Conservation (phyloP, 2,113 vertebrate species). For the Saguinus imperator region DNA sequence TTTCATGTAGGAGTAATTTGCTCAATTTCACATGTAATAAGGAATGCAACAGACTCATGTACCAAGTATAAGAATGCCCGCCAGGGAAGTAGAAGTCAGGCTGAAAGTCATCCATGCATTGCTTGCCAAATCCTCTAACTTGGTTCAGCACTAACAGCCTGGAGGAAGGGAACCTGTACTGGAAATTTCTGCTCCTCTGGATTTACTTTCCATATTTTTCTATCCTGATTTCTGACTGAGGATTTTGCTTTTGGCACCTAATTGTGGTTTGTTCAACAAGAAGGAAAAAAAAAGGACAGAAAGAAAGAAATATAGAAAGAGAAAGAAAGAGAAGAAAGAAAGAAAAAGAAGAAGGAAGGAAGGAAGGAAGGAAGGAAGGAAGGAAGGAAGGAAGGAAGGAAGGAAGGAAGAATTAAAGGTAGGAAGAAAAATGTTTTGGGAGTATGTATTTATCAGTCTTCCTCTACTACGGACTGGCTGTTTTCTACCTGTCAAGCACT, state of each 20-base stretch:
- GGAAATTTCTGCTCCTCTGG: background rate
- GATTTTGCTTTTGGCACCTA: background rate
- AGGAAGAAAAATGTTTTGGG: background rate
- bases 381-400: background rate
- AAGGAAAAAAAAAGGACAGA: background rate
- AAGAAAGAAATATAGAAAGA: background rate
- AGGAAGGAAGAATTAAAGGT: background rate
- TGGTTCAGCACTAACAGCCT: background rate
- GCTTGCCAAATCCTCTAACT: background rate
- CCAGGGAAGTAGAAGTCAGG: background rate
- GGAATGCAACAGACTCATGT: background rate
- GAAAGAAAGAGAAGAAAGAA: background rate
- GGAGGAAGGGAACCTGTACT: background rate
- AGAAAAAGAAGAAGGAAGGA: background rate
- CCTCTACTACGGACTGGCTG: background rate
- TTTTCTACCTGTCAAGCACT: background rate
- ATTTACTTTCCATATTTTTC: background rate
- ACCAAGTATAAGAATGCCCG: background rate
- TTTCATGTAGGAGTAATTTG: background rate
- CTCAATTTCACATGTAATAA: background rate
- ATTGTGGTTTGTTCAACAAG: background rate
- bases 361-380: too few species aligned
- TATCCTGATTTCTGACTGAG: background rate
- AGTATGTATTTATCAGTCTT: background rate
- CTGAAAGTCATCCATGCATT: background rate